A percentile compares a stretch with the other conserved stretches of the same genome.
phyloP scores from a whole-genome alignment of 1,140 invertebrate species.

The Spodoptera frugiperda region DNA sequence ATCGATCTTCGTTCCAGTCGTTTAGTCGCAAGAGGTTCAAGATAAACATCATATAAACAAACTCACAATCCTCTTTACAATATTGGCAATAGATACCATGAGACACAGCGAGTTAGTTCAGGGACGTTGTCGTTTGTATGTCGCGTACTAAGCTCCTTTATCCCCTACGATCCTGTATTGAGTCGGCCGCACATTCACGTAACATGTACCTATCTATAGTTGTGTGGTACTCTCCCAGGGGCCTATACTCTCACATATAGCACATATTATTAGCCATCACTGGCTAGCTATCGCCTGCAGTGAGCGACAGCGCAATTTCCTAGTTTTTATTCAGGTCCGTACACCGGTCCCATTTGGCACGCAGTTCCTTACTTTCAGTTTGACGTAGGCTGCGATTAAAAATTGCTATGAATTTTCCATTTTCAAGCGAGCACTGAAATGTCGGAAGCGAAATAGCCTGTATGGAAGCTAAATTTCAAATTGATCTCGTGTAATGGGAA shows the following conservation, averaged over 20 bases:
- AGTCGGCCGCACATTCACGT: slow-evolving; percentile 32
- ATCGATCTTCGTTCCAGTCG: slow-evolving; percentile 25
- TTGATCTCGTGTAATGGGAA: not conserved
- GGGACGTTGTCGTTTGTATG: slow-evolving; percentile 19
- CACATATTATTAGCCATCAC: slow-evolving; percentile 37
- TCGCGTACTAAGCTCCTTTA: slow-evolving; percentile 28
- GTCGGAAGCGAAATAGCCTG: slow-evolving; percentile 13
- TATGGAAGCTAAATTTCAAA: slow-evolving; percentile 6
- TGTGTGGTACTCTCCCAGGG: slow-evolving; percentile 19
- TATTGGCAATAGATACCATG: slow-evolving; percentile 34
- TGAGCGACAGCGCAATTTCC: slow-evolving; percentile 44
- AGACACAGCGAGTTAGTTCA: slow-evolving; percentile 27
- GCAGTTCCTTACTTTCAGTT: slow-evolving; percentile 26
- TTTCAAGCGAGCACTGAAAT: slow-evolving; percentile 19
- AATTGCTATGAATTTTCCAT: slow-evolving; percentile 33
- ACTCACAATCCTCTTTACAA: slow-evolving; percentile 37
- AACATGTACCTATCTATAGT: slow-evolving; percentile 16
- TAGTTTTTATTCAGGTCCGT: slow-evolving; percentile 30
- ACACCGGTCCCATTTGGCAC: slow-evolving; percentile 12
- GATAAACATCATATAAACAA: slow-evolving; percentile 36
- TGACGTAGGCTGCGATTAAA: slow-evolving; percentile 26
- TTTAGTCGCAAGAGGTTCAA: slow-evolving; percentile 12
- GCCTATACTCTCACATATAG: slow-evolving; percentile 25
- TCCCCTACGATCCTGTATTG: slow-evolving; percentile 35
- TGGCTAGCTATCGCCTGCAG: slow-evolving; percentile 4